Base-by-base conservation (phyloP, 1,140 invertebrate species). In the Teleopsis dalmanni region DNA sequence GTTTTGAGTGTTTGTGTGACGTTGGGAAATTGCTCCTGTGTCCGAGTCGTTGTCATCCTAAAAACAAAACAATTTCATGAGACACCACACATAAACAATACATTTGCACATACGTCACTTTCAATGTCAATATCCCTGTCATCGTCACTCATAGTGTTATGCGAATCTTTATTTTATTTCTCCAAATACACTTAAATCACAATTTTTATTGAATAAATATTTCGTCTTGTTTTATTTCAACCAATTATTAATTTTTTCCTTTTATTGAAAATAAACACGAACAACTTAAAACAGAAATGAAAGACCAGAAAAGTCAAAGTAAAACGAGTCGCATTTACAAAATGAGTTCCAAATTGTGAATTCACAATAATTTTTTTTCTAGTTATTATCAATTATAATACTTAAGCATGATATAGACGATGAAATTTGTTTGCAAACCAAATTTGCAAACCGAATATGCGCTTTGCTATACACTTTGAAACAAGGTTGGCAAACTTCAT, bases 61-160 rank as follows among this genome's bases (percentile, higher is more conserved):
- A 57, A 73, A 51, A 46, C 25, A 38, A 37, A 40, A 19, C 1
- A 37, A 22, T 9, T 14, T 6, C 10, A 27, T 27, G 8, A 23
- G 10, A 19, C n/a, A 47, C 1, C 13, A 27, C 16, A 26, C 11
- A 19, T 21, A 11, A 38, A 14, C 18, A 21, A 27, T 27, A 22
- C 13, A 34, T 16, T 46, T 47, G 45, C 58, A 56, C 62, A 62
- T 78, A 91, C 89, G 77, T 91, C 88, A 76, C 88, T 91, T 75
- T 92, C 88, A 57, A 93, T 88, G 73, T 92, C 88, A 67, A 92
- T 89, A 68, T 93, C 88, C 55, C 87, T 78, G 70, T 93, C 88
- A 73, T 93, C 88, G 72, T 91, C 88, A 71, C 87, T 91, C 86
- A 91, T 88, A 35, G 22, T 38, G 11, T 23, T 3, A 23, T 38